Evolutionary conservation across 2,797 vertebrate genomes (phyloP).

Genomic region (Leptoclinus maculatus): DNA sequence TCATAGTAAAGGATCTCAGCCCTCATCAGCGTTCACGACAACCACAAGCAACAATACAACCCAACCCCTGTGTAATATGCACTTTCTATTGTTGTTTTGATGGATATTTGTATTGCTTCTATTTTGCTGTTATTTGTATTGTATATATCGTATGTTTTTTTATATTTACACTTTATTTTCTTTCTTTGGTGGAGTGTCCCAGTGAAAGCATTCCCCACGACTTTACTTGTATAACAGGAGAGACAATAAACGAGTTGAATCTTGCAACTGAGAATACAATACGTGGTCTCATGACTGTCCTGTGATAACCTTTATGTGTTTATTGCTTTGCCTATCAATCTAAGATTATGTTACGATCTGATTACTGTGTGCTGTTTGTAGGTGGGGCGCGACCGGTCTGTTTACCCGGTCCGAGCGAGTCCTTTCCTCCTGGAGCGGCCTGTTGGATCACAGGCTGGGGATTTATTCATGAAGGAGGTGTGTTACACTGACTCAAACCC

Average conservation of each 20-base stretch:
- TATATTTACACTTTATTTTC: neutral
- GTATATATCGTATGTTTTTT: neutral
- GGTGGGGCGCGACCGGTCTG: constrained; percentile 83
- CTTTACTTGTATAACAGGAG: neutral
- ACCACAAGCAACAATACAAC: neutral
- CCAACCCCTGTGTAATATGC: neutral
- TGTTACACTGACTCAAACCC: constrained; percentile 10
- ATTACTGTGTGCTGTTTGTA: constrained; percentile 48
- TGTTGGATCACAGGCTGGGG: constrained; percentile 90
- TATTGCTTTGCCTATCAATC: constrained; percentile 1
- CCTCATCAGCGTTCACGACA: neutral
- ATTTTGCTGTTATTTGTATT: neutral
- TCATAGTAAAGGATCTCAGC: neutral
- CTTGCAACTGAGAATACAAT: neutral
- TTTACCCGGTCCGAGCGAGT: constrained; percentile 75
- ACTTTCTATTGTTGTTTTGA: neutral
- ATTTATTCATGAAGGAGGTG: constrained; percentile 78
- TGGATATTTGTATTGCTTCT: neutral
- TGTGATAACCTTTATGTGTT: constrained; percentile 19
- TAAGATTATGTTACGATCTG: neutral
- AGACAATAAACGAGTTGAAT: neutral
- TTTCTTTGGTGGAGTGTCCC: neutral
- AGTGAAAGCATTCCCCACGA: neutral
- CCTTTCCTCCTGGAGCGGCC: constrained; percentile 70
- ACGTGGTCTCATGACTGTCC: neutral